Conservation (phyloP, 2,797 vertebrate species). For the Sus cebifrons region DNA sequence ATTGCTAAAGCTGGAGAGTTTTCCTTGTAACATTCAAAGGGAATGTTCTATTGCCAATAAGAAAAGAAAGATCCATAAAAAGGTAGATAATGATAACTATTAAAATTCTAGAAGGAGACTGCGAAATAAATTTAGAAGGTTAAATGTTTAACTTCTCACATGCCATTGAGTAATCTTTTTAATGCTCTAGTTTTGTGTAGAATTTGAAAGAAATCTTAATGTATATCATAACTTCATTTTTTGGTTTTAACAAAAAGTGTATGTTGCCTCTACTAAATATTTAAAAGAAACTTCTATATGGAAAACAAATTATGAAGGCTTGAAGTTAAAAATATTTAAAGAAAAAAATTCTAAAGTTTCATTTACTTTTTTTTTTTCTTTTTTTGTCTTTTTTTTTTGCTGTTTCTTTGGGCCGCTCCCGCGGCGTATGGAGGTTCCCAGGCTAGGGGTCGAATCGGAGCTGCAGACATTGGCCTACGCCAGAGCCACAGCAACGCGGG, state of each 20-base stretch:
- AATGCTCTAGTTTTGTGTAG: constrained; percentile 4
- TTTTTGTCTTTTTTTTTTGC: no score
- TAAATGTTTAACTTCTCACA: constrained; percentile 59
- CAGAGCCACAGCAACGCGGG: no score
- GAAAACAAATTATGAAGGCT: constrained; percentile 42
- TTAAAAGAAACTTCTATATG: constrained; percentile 28
- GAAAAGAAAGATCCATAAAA: constrained; percentile 60
- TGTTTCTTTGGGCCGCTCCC: no score
- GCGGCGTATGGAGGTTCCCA: no score
- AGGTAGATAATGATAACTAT: constrained; percentile 52
- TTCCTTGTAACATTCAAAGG: constrained; percentile 66
- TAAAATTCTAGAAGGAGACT: constrained; percentile 57
- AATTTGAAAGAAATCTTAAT: constrained; percentile 46
- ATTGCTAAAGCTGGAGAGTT: constrained; percentile 34
- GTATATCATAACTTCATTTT: constrained; percentile 29
- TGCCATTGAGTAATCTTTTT: not conserved
- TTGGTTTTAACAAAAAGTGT: not conserved
- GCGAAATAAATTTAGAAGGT: constrained; percentile 48
- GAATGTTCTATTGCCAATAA: constrained; percentile 55
- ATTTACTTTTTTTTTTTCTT: no score
- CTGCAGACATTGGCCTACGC: no score
- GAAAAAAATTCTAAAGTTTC: not conserved
- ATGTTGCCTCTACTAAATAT: not conserved
- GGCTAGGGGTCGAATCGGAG: no score
- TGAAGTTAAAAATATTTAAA: constrained; percentile 46